Evolutionary conservation across 2,797 vertebrate genomes (phyloP).

Genomic region (Psittacula derbiana): DNA sequence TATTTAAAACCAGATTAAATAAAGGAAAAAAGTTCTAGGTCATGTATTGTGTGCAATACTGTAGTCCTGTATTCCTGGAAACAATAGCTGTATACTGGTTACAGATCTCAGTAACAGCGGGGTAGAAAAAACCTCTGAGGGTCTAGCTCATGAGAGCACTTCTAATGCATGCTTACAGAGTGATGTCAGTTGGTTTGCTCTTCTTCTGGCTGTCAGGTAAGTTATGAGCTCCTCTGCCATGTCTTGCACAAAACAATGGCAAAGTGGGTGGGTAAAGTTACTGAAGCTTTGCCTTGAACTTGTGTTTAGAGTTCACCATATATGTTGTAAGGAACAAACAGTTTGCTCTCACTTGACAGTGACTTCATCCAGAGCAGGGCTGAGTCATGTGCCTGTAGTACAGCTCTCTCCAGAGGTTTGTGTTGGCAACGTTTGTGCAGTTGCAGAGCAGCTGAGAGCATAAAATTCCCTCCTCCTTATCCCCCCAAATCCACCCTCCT

Average conservation of each 20-base stretch:
- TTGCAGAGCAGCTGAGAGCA: neutral
- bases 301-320: neutral
- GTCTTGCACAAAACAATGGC: neutral
- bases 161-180: neutral
- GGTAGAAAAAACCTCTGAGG: accelerated
- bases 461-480: neutral
- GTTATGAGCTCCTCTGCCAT: neutral
- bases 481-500: neutral
- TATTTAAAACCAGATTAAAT: neutral
- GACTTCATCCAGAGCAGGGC: constrained; percentile 63
- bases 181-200: neutral
- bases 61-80: neutral
- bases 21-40: neutral
- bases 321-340: constrained; percentile 28
- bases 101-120: neutral
- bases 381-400: constrained; percentile 58
- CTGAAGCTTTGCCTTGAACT: constrained; percentile 15
- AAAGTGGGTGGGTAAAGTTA: neutral
- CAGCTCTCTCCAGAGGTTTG: neutral
- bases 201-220: neutral
- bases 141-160: neutral
- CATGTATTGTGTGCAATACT: accelerated
- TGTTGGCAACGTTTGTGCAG: neutral
- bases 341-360: constrained; percentile 55
- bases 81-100: neutral